Evolutionary conservation across 1,140 invertebrate genomes (phyloP).

Genomic region (Drosophila navojoa): DNA sequence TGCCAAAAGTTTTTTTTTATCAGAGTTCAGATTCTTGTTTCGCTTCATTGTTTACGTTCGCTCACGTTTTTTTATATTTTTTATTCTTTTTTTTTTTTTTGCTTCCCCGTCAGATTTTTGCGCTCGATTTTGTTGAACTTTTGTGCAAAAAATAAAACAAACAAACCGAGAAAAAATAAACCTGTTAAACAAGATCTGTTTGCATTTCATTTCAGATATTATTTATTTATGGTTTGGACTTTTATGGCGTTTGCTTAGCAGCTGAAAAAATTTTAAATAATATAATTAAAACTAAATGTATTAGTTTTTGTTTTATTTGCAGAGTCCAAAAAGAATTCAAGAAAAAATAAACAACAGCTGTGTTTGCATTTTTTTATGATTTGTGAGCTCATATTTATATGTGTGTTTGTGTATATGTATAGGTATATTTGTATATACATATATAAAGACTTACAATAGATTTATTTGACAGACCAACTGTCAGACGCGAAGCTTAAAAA

Average conservation of each 20-base stretch:
- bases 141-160: conserved; percentile 54
- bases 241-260: conserved; percentile 39
- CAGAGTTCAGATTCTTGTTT: conserved; percentile 22
- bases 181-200: conserved; percentile 66
- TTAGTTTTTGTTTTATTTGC: conserved; percentile 24
- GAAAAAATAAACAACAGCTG: conserved; percentile 61
- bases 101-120: conserved; percentile 30
- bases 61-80: conserved; percentile 21
- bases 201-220: conserved; percentile 31
- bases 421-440: conserved; percentile 7
- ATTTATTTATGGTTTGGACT: conserved; percentile 50
- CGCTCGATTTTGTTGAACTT: conserved; percentile 68
- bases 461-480: conserved; percentile 61
- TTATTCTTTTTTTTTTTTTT: neutral
- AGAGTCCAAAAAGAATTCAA: neutral
- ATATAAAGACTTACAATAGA: conserved; percentile 24
- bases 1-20: conserved; percentile 12
- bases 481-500: conserved; percentile 35
- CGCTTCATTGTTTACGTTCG: conserved; percentile 24
- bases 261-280: conserved; percentile 29
- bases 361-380: conserved; percentile 53
- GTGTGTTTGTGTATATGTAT: conserved; percentile 25
- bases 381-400: conserved; percentile 11
- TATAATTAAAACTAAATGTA: conserved; percentile 56
- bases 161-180: conserved; percentile 54